phyloP scores from a whole-genome alignment of 2,113 vertebrate genomes.

The Fulica atra region DNA sequence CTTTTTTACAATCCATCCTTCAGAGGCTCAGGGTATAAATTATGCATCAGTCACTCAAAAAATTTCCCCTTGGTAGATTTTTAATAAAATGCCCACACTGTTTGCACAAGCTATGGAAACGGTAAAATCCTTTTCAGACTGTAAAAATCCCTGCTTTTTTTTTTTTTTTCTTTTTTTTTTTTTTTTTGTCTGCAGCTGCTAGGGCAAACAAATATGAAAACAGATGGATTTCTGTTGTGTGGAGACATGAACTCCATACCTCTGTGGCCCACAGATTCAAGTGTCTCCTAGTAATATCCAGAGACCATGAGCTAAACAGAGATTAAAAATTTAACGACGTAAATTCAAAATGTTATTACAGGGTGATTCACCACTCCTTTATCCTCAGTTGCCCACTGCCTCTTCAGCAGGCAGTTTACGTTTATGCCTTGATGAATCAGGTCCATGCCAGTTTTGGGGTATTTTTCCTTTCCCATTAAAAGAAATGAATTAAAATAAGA shows the following conservation, averaged over 20 bases:
- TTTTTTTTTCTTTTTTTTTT: too few species aligned
- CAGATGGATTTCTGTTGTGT: not conserved
- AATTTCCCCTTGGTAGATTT: conserved; percentile 49
- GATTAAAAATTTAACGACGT: not conserved
- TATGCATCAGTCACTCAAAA: conserved; percentile 63
- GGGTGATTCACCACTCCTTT: not conserved
- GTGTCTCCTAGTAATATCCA: not conserved
- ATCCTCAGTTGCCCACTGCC: not conserved
- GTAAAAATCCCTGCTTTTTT: not conserved
- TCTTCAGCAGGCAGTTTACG: not conserved
- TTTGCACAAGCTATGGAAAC: conserved; percentile 20
- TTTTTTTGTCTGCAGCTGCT: not conserved
- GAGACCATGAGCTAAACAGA: not conserved
- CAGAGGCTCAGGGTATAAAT: conserved; percentile 58
- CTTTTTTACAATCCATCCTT: conserved; percentile 52
- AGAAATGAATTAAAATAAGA: not conserved
- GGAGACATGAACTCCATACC: not conserved
- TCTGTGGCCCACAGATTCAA: not conserved
- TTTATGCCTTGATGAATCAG: not conserved
- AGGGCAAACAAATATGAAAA: conserved; percentile 1
- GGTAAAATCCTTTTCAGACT: not conserved
- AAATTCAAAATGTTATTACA: not conserved
- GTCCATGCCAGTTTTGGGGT: not conserved
- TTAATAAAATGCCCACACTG: conserved; percentile 29
- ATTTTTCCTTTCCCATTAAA: not conserved